Evolutionary conservation across 2,797 vertebrate genomes (phyloP).

Genomic region (Vireo griseus): DNA sequence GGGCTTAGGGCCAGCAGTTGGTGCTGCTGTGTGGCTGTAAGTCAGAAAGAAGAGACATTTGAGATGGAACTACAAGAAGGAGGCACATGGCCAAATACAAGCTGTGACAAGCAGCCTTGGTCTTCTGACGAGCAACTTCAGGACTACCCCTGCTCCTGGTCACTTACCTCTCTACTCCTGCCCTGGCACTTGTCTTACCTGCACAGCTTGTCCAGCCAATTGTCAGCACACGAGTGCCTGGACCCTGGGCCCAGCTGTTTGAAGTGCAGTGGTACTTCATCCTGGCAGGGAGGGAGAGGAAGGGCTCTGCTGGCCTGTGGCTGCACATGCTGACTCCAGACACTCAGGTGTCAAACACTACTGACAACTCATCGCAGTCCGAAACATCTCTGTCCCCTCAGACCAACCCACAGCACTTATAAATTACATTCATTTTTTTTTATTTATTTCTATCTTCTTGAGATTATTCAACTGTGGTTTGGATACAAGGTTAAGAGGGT

Average conservation of each 20-base stretch:
- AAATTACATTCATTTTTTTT: neutral
- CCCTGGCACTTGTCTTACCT: neutral
- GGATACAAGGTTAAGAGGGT: neutral
- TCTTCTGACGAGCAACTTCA: neutral
- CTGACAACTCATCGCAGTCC: neutral
- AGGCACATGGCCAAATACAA: neutral
- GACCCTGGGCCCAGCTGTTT: neutral
- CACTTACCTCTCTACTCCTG: neutral
- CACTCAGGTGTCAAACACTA: neutral
- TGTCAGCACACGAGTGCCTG: accelerated
- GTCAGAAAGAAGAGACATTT: neutral
- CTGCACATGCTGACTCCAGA: neutral
- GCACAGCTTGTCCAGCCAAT: neutral
- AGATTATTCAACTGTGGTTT: neutral
- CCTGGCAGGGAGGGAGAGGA: neutral
- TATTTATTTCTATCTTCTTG: neutral
- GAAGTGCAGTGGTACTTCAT: neutral
- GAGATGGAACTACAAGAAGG: neutral
- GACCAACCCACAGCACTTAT: neutral
- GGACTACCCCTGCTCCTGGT: neutral
- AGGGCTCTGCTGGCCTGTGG: neutral
- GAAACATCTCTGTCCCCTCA: neutral
- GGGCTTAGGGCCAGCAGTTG: neutral
- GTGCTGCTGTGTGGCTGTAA: neutral
- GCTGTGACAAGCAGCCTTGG: neutral